Conservation (phyloP, 1,140 invertebrate genomes). For the Drosophila lini region DNA sequence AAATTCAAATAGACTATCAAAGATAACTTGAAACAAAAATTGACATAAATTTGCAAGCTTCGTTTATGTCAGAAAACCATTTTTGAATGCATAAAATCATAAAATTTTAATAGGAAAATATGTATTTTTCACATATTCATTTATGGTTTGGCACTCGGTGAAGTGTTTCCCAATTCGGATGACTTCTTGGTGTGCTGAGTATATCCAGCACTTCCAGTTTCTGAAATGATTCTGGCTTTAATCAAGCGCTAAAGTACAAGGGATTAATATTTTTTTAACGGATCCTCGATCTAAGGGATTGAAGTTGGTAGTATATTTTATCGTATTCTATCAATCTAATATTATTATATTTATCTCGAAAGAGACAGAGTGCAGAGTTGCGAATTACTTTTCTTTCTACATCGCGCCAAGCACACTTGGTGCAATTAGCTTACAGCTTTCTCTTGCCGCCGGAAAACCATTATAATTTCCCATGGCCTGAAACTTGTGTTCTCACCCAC, state of each 20-base stretch:
- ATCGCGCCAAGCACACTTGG: not conserved
- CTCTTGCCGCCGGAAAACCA: conserved; percentile 26
- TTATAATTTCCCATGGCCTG: conserved; percentile 25
- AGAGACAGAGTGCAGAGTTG: not conserved
- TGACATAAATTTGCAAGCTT: not conserved
- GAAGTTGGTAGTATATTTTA: not conserved
- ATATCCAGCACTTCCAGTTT: not conserved
- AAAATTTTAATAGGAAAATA: not conserved
- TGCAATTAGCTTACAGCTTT: conserved; percentile 44
- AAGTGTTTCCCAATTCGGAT: no score
- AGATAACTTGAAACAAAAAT: not conserved
- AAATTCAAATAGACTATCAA: not conserved
- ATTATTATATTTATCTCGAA: not conserved
- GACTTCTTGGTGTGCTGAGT: not conserved
- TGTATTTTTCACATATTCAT: not conserved
- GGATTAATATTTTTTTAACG: not conserved
- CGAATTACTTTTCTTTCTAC: not conserved
- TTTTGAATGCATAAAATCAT: not conserved
- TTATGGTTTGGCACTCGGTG: not conserved
- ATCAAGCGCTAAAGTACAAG: not conserved
- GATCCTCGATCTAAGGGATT: no score
- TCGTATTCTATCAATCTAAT: not conserved
- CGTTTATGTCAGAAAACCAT: no score
- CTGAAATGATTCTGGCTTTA: not conserved
- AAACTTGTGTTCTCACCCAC: conserved; percentile 48